Evolutionary conservation across 2,888 invertebrate genomes (phyloP), one percentile per base, ranked within the genome.

Genomic region (Lithosia quadra): DNA sequence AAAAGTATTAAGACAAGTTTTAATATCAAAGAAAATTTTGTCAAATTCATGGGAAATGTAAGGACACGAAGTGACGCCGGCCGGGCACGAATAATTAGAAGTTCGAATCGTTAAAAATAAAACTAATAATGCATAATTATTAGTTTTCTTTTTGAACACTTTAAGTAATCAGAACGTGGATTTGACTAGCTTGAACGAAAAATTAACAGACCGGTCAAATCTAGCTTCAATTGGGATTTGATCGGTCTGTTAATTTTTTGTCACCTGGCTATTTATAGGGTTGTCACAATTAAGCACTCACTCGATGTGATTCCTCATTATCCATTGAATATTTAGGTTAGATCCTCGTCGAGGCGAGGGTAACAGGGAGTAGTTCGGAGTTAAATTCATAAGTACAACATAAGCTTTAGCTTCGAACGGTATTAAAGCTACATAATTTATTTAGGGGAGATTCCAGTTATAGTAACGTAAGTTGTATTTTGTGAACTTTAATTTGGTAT

Each of bases 191-290:
- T n/a, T n/a, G 9, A 49, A 49, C 1, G 0, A 49, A 49, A 49
- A 58, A 49, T n/a, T 49, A 49, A 49, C 49, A 49, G 49, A 49
- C 49, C 49, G 49, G 8, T 49, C n/a, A 49, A n/a, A 49, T 49
- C 49, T 49, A 49, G n/a, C 49, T 49, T 49, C 49, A 18, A 49
- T 49, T 49, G 18, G 43, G 43, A 49, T 49, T 49, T 49, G n/a
- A 49, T n/a, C 49, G 49, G n/a, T 49, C 15, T 56, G 18, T 28
- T 56, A 56, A 24, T 13, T 24, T 22, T 56, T 56, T 18, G 15
- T 56, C 15, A 56, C 24, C 24, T 56, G 56, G 24, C 56, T 56
- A 56, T 56, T 56, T 13, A 15, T 56, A 56, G 56, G 56, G 56
- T 56, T 56, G 56, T 56, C 56, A 56, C 24, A 24, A 24, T n/a